phyloP scores from a whole-genome alignment of 1,140 invertebrate genomes.

The Neodiprion pinetum region DNA sequence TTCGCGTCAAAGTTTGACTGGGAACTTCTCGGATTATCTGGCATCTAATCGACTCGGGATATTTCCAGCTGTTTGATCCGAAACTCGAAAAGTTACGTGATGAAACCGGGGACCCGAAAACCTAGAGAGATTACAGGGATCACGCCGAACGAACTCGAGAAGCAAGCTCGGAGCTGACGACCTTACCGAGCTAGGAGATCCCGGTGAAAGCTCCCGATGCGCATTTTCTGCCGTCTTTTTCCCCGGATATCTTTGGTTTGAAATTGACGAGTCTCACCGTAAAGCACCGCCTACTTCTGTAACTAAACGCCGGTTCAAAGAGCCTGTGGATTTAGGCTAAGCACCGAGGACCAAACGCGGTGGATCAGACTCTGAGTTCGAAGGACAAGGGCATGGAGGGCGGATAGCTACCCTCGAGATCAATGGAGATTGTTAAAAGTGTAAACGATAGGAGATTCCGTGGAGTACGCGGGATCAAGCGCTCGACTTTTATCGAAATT shows the following conservation, averaged over 20 bases:
- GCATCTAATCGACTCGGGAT: neutral
- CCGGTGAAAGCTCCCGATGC: neutral
- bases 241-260: neutral
- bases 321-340: neutral
- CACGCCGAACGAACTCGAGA: neutral
- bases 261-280: neutral
- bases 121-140: neutral
- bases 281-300: too few relatives aligned
- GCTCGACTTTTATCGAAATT: slow-evolving; percentile 41
- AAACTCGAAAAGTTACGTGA: neutral
- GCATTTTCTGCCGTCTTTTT: neutral
- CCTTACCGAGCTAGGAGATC: neutral
- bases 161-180: neutral
- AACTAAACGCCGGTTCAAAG: neutral
- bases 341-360: neutral
- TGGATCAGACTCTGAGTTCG: neutral
- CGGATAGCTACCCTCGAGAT: too few relatives aligned
- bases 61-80: slow-evolving; percentile 7
- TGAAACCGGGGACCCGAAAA: neutral
- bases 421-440: slow-evolving; percentile 52
- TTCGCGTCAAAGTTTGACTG: neutral
- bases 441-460: slow-evolving; percentile 47
- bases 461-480: slow-evolving; percentile 45
- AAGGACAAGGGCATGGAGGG: neutral
- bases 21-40: neutral